Base-by-base conservation (phyloP, 1,140 invertebrate species). In the Zaprionus nigranus region DNA sequence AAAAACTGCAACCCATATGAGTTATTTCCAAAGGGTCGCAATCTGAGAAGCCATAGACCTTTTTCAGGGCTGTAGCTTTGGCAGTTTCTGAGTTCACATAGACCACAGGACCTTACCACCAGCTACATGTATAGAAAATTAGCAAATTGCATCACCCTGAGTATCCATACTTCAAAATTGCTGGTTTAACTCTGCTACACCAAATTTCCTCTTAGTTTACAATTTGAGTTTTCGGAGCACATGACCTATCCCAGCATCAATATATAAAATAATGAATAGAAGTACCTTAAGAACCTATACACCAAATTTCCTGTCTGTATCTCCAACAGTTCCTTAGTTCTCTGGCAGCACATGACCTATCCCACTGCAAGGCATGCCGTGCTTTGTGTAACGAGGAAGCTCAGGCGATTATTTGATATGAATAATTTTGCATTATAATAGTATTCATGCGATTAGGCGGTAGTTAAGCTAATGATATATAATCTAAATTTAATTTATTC, bases 401-500 rank as follows among this genome's bases (percentile, higher is more conserved):
- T 46, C 40, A 46, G 40, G 40, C 40, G 40, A 46, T 46, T 46
- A 46, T 46, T 46, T 46, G 38, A 40, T 40, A 40, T 46, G 40
- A 40, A 40, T 40, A 40, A 40, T 6, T 40, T 40, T 2, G 6
- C 40, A 46, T 46, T 17, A 46, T 46, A 17, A 17, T 46, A 34
- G 30, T 34, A 46, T 46, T 46, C 24, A 60, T 60, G 46, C 46
- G 49, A 20, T 70, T 63, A 51, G 51, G 15, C 9, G n/a, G 30
- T 69, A 58, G 20, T 70, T 58, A 53, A 5, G 9, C 24, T 71
- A 75, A 75, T 75, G n/a, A 63, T 65, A 71, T 64, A 75, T 56
- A 70, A 75, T 74, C 56, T 64, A 17, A 24, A 70, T 64, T 71
- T 53, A 65, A 75, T 70, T 70, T 63, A 70, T 70, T 38, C 71